Evolutionary conservation across 2,797 vertebrate species (phyloP).

Genomic region (Urocyon cinereoargenteus): DNA sequence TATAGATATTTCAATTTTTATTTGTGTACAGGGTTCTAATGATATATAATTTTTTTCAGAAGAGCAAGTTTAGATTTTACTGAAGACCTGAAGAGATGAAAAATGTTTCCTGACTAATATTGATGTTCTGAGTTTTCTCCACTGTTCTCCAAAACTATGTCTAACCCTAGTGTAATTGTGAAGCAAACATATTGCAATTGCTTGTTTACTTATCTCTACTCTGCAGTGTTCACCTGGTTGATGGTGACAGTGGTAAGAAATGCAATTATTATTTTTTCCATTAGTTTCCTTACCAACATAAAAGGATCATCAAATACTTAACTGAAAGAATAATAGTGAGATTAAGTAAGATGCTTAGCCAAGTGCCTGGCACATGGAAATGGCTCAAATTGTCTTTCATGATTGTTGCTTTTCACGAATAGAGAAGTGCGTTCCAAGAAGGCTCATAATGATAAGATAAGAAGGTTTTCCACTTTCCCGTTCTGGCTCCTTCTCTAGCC

Average conservation of each 20-base stretch:
- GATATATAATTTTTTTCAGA: background rate
- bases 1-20: background rate
- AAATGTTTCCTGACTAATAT: background rate
- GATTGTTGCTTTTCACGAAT: background rate
- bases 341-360: background rate
- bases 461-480: background rate
- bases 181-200: background rate
- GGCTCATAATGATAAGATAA: background rate
- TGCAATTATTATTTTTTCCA: background rate
- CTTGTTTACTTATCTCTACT: background rate
- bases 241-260: background rate
- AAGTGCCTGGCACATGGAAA: background rate
- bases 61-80: constrained; percentile 26
- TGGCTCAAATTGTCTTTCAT: background rate
- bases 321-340: background rate
- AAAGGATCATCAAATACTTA: background rate
- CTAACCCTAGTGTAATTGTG: background rate
- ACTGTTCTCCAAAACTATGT: background rate
- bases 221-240: background rate
- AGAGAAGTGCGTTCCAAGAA: background rate
- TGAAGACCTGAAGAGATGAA: background rate
- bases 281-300: background rate
- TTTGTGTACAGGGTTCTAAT: background rate
- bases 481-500: background rate
- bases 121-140: background rate